These are phyloP conservation scores for Corapipo altera DNA, from an alignment of 2,113 vertebrate species.

Conservation along the genomic window DNA sequence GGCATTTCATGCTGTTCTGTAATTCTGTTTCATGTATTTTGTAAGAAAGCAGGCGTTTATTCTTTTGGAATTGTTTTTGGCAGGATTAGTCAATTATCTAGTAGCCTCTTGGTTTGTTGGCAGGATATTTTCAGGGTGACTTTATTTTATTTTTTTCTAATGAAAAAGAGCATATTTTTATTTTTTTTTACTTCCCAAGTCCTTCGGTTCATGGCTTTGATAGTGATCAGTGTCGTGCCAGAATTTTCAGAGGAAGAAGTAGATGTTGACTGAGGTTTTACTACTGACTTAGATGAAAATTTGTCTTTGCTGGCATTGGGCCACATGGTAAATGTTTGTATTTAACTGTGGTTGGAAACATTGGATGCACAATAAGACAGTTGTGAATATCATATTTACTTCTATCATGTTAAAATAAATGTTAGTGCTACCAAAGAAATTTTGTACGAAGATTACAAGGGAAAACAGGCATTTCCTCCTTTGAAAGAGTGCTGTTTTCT, in stretches of 20 bases:
- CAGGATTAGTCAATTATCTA: not conserved
- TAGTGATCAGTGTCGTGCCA: not conserved
- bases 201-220: not conserved
- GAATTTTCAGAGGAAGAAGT: not conserved
- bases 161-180: not conserved
- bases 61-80: not conserved
- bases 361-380: not conserved
- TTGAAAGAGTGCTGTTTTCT: not conserved
- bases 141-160: not conserved
- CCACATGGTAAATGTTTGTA: conserved; percentile 17
- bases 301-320: not conserved
- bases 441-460: not conserved
- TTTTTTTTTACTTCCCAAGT: not conserved
- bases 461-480: conserved; percentile 43
- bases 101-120: not conserved
- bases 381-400: not conserved
- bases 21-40: not conserved
- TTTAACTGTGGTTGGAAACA: not conserved
- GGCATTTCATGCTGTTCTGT: not conserved
- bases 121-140: not conserved
- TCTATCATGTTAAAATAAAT: not conserved
- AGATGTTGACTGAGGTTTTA: not conserved
- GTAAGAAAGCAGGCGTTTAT: not conserved
- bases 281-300: not conserved
- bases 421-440: not conserved